Conservation (phyloP, 2,113 vertebrate species). For the Dicaeum eximium region DNA sequence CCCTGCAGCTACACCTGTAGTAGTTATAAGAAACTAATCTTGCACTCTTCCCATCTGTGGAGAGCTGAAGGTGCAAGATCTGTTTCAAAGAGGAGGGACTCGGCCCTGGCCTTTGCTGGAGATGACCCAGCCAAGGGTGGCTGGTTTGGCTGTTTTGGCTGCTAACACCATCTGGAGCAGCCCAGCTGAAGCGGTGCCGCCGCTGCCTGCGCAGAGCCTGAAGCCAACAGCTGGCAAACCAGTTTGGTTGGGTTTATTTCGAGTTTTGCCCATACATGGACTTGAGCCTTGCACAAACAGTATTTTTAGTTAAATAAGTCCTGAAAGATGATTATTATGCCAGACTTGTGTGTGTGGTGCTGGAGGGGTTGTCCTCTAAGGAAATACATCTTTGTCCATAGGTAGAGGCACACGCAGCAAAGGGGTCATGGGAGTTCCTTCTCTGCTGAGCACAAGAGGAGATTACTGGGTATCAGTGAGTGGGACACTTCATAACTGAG, state of each 20-base stretch:
- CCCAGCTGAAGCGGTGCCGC: neutral
- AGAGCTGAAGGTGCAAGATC: neutral
- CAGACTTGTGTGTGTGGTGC: neutral
- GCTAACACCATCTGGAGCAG: neutral
- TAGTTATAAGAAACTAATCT: neutral
- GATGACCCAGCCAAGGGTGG: neutral
- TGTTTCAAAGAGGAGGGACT: neutral
- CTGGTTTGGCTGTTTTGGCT: neutral
- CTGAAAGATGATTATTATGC: neutral
- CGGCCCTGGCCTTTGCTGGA: neutral
- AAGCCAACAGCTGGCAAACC: slow-evolving; percentile 8
- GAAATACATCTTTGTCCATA: neutral
- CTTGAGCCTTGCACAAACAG: neutral
- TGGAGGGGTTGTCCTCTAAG: neutral
- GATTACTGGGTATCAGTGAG: neutral
- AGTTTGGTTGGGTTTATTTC: neutral
- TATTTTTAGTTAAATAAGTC: slow-evolving; percentile 41
- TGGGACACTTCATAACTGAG: neutral
- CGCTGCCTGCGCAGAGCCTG: neutral
- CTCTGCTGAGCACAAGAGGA: neutral
- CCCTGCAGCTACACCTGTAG: accelerated
- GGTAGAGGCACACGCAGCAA: neutral
- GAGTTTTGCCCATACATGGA: slow-evolving; percentile 35
- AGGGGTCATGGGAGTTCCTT: neutral
- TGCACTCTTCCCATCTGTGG: neutral